Conservation (phyloP, 2,797 vertebrate species). For the Staurois parvus region DNA sequence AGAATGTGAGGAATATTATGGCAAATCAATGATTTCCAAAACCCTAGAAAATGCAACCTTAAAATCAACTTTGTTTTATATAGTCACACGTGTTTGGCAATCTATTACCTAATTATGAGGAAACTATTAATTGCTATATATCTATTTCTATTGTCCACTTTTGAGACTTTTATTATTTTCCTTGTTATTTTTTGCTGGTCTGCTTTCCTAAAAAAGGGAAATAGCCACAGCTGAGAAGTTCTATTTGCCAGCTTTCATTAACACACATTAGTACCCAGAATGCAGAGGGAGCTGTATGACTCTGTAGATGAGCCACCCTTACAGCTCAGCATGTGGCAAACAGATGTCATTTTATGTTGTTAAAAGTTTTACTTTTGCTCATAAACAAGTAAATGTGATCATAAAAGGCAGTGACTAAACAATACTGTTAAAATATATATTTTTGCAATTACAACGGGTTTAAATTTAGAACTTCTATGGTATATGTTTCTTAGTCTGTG, state of each 20-base stretch:
- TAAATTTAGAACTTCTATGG: background rate
- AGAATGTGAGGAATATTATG: no score
- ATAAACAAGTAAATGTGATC: slow-evolving; percentile 30
- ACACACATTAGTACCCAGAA: slow-evolving; percentile 16
- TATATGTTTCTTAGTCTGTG: background rate
- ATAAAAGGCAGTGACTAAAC: slow-evolving; percentile 29
- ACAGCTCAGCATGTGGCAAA: slow-evolving; percentile 37
- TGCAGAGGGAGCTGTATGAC: background rate
- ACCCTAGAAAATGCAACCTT: no score
- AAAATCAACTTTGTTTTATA: background rate
- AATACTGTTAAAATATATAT: background rate
- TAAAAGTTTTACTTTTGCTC: slow-evolving; percentile 33
- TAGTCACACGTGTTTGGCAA: background rate
- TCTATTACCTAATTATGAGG: background rate
- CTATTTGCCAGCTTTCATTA: slow-evolving; percentile 16
- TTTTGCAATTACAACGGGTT: background rate
- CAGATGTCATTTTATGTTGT: slow-evolving; percentile 31
- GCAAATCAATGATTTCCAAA: no score
- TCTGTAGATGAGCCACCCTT: slow-evolving; percentile 1
- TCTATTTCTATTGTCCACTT: background rate
- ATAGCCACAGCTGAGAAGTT: background rate
- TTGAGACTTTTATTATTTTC: background rate
- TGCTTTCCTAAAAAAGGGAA: background rate
- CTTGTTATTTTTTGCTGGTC: background rate
- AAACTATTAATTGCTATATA: background rate